Evolutionary conservation across 2,888 invertebrate genomes (phyloP).

Genomic region (Conops quadrifasciatus): DNA sequence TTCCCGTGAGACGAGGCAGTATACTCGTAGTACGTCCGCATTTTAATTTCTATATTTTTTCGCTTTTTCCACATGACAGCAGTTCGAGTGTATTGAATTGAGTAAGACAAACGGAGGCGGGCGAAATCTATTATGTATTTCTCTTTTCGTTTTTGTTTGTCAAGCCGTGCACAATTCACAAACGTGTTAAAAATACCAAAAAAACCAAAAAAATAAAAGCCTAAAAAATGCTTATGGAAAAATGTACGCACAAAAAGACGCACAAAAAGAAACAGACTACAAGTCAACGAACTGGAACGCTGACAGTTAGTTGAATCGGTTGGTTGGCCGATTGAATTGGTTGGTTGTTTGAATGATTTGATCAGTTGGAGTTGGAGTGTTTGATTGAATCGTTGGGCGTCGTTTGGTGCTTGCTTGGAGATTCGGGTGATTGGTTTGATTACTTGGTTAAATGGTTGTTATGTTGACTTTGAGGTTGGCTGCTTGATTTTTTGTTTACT

Average conservation of each 20-base stretch:
- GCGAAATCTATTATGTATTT: not conserved
- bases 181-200: conserved; percentile 16
- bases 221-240: not conserved
- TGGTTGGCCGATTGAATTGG: not conserved
- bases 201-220: conserved; percentile 9
- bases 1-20: conserved; percentile 47
- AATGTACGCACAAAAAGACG: not conserved
- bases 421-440: too few species aligned
- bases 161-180: not conserved
- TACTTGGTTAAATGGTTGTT: too few species aligned
- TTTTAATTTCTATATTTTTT: conserved; percentile 21
- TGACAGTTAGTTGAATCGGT: conserved; percentile 13
- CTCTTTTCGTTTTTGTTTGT: conserved; percentile 1
- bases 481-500: too few species aligned
- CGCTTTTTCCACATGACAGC: not conserved
- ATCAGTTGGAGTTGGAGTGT: not conserved
- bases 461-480: too few species aligned
- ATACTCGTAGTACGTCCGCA: conserved; percentile 13
- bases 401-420: too few species aligned
- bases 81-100: not conserved
- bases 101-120: not conserved
- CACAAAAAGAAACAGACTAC: not conserved
- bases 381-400: too few species aligned
- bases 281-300: conserved; percentile 40
- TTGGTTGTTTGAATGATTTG: not conserved